Base-by-base conservation (phyloP, 2,797 vertebrate genomes). In the Mormyrops boulengeri region DNA sequence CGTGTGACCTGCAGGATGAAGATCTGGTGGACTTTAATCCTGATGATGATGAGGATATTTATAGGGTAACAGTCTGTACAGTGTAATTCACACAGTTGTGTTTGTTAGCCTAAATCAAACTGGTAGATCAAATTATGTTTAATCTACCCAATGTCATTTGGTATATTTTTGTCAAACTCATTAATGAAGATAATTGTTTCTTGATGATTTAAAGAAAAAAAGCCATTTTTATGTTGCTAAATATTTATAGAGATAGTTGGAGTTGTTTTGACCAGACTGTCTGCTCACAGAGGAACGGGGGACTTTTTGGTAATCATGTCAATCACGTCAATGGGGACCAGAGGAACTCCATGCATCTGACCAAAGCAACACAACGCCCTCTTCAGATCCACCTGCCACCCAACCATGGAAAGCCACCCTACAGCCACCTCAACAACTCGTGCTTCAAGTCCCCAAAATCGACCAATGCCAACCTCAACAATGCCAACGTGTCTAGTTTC, bases 401-500 rank as follows among this genome's bases (percentile, higher is more conserved):
- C 38, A 97, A 96, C 90, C 98, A 98, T 22, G 95, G 94, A 93
- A 95, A 96, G 93, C 96, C 96, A 90, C 97, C 97, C 94, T 97
- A 97, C 94, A 97, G 97, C 90, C 97, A 98, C 92, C 95, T 97
- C 93, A 97, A 97, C 96, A 97, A 96, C 94, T 96, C 97, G 44
- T 94, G 97, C 89, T 96, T 97, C 93, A 99, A 99, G 95, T 96
- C 97, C 89, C 97, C 98, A 90, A 99, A 98, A 93, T 99, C 99
- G 93, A 99, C 98, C 92, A 99, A 99, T 95, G 97, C 97, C 96
- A 99, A 99, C 95, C 97, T 99, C 95, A 99, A 99, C 96, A 99
- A 99, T 82, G 99, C 98, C 96, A 99, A 99, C 52, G 91, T 97
- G 94, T 99, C 97, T 95, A 97, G 97, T 93, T 94, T 97, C 91